Conservation (phyloP, 2,797 vertebrate genomes). For the Psittacula derbiana region DNA sequence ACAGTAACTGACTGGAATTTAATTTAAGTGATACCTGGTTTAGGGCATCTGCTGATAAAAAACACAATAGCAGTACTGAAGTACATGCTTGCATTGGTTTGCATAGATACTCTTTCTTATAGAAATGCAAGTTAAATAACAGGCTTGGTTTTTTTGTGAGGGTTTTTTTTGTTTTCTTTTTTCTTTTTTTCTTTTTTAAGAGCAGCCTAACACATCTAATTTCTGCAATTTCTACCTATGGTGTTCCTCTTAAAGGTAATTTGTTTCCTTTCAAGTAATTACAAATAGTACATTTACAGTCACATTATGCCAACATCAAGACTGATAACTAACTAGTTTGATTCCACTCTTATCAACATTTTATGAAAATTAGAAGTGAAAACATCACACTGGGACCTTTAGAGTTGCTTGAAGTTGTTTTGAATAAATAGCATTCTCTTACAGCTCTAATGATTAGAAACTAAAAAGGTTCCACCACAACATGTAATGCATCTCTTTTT, state of each 20-base stretch:
- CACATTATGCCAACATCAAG: slow-evolving; percentile 64
- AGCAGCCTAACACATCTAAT: slow-evolving; percentile 73
- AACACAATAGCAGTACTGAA: not conserved
- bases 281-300: slow-evolving; percentile 77
- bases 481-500: not conserved
- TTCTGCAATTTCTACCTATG: slow-evolving; percentile 81
- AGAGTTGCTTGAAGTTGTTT: slow-evolving; percentile 74
- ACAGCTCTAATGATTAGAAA: slow-evolving; percentile 64
- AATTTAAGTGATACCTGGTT: not conserved
- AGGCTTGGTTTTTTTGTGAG: not conserved
- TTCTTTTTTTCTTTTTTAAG: slow-evolving; percentile 37
- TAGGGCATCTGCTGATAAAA: not conserved
- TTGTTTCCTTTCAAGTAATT: slow-evolving; percentile 82
- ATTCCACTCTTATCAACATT: slow-evolving; percentile 76
- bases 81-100: not conserved
- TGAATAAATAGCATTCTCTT: slow-evolving; percentile 74
- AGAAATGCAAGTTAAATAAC: slow-evolving; percentile 6
- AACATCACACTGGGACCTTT: slow-evolving; percentile 73
- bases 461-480: slow-evolving; percentile 16
- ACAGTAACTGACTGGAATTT: not conserved
- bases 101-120: not conserved
- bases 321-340: slow-evolving; percentile 76
- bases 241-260: slow-evolving; percentile 81
- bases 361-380: slow-evolving; percentile 75
- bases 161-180: not conserved